Evolutionary conservation across 1,140 invertebrate genomes (phyloP).

Genomic region (Chironomus tepperi): DNA sequence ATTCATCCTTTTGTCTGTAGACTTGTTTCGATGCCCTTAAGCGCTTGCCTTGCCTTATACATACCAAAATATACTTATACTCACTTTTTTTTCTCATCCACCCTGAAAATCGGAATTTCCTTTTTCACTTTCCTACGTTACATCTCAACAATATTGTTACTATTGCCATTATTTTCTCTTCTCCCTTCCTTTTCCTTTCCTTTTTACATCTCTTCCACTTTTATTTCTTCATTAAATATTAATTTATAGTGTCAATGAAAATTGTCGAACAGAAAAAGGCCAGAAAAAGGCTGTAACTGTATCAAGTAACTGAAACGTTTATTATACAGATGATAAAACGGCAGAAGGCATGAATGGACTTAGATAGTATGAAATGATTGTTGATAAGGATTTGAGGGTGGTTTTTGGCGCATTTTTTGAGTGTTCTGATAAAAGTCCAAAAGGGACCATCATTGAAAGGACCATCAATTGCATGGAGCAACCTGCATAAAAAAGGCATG

Average conservation of each 20-base stretch:
- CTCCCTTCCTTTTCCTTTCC: no score
- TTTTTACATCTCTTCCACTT: neutral
- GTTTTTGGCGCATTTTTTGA: no score
- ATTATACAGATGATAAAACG: neutral
- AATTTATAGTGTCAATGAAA: constrained; percentile 14
- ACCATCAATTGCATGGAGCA: no score
- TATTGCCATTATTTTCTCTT: no score
- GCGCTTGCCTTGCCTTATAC: no score
- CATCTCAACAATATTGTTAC: no score
- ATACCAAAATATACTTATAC: neutral
- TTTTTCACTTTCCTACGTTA: neutral
- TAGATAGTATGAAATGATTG: neutral
- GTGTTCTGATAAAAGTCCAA: no score
- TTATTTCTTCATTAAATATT: constrained; percentile 15
- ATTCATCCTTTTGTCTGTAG: neutral
- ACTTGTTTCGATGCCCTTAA: neutral
- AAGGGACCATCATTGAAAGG: no score
- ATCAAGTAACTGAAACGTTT: neutral
- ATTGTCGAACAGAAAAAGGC: neutral
- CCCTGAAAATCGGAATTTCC: neutral
- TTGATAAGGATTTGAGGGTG: no score
- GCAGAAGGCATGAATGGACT: neutral
- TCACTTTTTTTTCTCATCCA: neutral
- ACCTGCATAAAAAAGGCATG: no score
- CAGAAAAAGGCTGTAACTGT: neutral